Conservation (phyloP, 2,113 vertebrate species). For the Solea solea region DNA sequence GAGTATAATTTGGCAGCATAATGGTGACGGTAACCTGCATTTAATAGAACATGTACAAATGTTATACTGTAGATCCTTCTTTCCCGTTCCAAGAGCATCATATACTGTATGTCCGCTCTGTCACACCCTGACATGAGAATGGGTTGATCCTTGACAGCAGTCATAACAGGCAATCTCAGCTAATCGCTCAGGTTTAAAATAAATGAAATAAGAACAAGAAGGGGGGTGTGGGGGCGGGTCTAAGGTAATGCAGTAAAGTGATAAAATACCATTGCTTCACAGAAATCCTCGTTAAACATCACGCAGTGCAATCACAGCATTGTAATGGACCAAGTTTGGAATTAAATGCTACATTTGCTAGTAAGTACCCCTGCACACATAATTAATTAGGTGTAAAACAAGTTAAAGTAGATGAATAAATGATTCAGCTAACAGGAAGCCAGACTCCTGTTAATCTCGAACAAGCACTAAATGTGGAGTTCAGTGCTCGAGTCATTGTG, state of each 20-base stretch:
- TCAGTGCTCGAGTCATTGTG: background rate
- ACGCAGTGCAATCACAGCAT: constrained; percentile 8
- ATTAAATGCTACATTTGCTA: constrained; percentile 32
- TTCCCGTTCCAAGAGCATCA: no score
- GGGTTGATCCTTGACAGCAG: no score
- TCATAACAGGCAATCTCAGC: no score
- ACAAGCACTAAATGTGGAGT: background rate
- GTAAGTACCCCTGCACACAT: constrained; percentile 19
- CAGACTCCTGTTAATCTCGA: constrained; percentile 5
- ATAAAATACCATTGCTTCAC: background rate
- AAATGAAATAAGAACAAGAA: background rate
- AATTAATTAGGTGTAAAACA: constrained; percentile 32
- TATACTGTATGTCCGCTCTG: no score
- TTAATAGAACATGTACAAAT: constrained; percentile 16
- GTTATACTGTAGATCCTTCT: background rate
- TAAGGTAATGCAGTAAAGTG: background rate
- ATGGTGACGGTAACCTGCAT: constrained; percentile 36
- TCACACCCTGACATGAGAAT: no score
- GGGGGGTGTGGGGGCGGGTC: background rate
- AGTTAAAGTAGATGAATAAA: constrained; percentile 12
- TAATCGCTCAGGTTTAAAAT: background rate
- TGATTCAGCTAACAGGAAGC: background rate
- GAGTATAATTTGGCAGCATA: constrained; percentile 36
- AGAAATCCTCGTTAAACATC: constrained; percentile 23
- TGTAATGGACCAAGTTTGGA: constrained; percentile 6